Conservation (phyloP, 1,140 invertebrate species). For the Stegodyphus mimosarum region DNA sequence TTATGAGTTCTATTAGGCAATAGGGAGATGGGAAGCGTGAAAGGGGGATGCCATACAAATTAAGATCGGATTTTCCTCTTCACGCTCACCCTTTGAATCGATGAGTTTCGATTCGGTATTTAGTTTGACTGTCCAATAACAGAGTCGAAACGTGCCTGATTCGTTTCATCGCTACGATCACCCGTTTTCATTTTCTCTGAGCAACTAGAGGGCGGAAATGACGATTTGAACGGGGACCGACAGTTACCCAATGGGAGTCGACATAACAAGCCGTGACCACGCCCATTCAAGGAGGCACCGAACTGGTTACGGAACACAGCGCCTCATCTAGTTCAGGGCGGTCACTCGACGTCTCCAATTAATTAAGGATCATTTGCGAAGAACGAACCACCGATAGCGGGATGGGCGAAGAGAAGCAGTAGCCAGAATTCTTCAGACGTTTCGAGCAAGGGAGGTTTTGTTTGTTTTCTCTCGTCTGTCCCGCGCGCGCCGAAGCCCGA, state of each 20-base stretch:
- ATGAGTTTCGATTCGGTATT: background rate
- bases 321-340: slow-evolving; percentile 28
- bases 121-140: slow-evolving; percentile 34
- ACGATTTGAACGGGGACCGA: slow-evolving; percentile 21
- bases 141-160: slow-evolving; percentile 5
- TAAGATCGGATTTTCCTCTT: too few relatives aligned
- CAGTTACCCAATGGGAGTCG: slow-evolving; percentile 33
- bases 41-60: too few relatives aligned
- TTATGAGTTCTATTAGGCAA: too few relatives aligned
- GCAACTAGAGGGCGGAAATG: slow-evolving; percentile 6
- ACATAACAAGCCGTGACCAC: slow-evolving; percentile 1
- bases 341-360: slow-evolving; percentile 27
- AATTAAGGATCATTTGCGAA: slow-evolving; percentile 48
- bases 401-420: background rate
- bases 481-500: too few relatives aligned
- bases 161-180: background rate
- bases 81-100: too few relatives aligned
- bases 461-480: too few relatives aligned
- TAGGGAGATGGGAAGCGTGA: too few relatives aligned
- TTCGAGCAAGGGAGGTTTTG: too few relatives aligned
- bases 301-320: background rate
- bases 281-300: slow-evolving; percentile 20
- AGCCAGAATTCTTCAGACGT: too few relatives aligned
- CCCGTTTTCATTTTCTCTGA: background rate
- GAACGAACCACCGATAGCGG: slow-evolving; percentile 33